phyloP scores from a whole-genome alignment of 2,888 invertebrate genomes.

The Zeuzera pyrina region DNA sequence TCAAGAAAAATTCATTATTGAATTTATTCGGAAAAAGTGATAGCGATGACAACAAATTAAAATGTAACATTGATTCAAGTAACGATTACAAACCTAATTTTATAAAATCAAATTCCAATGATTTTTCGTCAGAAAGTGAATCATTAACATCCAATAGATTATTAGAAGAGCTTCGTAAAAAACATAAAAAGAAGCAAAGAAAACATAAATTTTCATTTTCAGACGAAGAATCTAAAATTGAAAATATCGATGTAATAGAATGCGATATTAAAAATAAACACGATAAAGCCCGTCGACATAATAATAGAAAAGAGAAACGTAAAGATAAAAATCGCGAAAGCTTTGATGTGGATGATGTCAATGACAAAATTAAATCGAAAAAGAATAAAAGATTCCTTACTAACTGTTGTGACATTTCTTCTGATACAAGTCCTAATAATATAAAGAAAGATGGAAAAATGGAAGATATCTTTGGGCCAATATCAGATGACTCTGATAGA shows the following conservation, averaged over 20 bases:
- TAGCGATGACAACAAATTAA: slow-evolving; percentile 58
- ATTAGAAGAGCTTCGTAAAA: slow-evolving; percentile 75
- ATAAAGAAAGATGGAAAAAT: slow-evolving; percentile 83
- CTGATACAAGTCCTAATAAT: slow-evolving; percentile 36
- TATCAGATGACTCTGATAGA: slow-evolving; percentile 81
- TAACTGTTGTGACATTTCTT: slow-evolving; percentile 30
- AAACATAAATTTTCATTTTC: slow-evolving; percentile 79
- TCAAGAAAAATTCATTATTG: slow-evolving; percentile 50
- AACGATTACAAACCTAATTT: slow-evolving; percentile 42
- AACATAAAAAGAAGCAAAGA: slow-evolving; percentile 89
- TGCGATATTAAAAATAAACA: slow-evolving; percentile 50
- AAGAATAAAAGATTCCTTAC: slow-evolving; percentile 64
- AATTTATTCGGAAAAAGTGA: slow-evolving; percentile 63
- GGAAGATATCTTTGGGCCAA: slow-evolving; percentile 90
- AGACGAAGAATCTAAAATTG: slow-evolving; percentile 68
- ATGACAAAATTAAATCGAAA: slow-evolving; percentile 74
- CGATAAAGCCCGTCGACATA: slow-evolving; percentile 68
- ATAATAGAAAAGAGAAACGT: slow-evolving; percentile 74
- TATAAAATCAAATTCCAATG: slow-evolving; percentile 42
- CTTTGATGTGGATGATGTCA: slow-evolving; percentile 54
- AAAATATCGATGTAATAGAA: slow-evolving; percentile 36
- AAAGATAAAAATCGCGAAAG: slow-evolving; percentile 73
- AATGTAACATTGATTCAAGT: slow-evolving; percentile 43
- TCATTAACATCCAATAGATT: slow-evolving; percentile 49
- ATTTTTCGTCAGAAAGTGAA: slow-evolving; percentile 66